Evolutionary conservation across 2,113 vertebrate genomes (phyloP), one percentile per base, ranked within the genome.

Genomic region (Sisor rabdophorus): DNA sequence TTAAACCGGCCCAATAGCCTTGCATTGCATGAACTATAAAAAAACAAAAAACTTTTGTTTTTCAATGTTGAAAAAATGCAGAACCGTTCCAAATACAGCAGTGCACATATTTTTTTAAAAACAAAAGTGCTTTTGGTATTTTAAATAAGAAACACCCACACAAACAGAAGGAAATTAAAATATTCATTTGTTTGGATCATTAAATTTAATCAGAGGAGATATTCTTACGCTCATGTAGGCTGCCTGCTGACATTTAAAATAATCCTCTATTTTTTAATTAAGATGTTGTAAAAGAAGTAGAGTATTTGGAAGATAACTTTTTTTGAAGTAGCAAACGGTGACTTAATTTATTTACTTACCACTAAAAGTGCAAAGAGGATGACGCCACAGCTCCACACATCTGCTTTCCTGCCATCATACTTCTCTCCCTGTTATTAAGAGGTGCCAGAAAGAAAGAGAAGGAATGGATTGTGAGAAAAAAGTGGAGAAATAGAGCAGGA

Each of bases 351-450:
- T 22, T 77, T 55, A 92, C 97, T 97, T 91, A 99, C 97, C 95
- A 99, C 97, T 88, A 99, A 90, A 87, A 99, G 91, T 55, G 97
- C 97, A 87, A 99, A 99, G 76, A 99, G 94, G 89, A 99, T 99
- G 87, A 98, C 97, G 48, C 97, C 97, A 0, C 97, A 98, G 93
- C 97, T 99, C 97, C 97, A 98, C 30, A 97, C 96, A 26, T 99
- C 97, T 15, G 97, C 97, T 91, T 95, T 98, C 81, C 97, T 93
- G 55, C 97, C 97, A 55, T 99, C 97, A 0, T 99, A 98, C 87
- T 98, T 99, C 89, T 99, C 97, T 24, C 97, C 97, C 97, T 99
- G 87, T 47, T 82, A 17, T 7, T n/a, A 11, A 44, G 19, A 13
- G 61, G 13, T 36, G 32, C 7, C 32, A 3, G 32, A 36, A 7